Conservation (phyloP, 1,140 invertebrate species). For the Pseudomyrmex flavicornis region DNA sequence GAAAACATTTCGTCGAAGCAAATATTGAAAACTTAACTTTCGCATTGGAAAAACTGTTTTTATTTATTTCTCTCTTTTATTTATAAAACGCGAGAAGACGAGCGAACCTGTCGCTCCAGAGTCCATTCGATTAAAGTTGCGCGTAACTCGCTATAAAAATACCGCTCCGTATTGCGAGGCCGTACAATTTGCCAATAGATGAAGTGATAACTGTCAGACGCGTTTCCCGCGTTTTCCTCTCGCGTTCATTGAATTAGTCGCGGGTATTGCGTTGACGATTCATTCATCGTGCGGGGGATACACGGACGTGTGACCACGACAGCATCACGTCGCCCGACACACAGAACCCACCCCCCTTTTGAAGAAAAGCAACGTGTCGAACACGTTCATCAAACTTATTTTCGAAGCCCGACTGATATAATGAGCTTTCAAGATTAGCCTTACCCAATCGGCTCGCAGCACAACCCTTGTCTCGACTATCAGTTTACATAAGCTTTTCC, state of each 20-base stretch:
- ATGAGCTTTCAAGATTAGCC: conserved; percentile 50
- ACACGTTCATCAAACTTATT: conserved; percentile 3
- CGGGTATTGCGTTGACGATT: neutral
- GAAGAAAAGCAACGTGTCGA: neutral
- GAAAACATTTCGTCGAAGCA: neutral
- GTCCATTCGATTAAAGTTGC: neutral
- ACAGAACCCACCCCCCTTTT: neutral
- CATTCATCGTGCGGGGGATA: neutral
- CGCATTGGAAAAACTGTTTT: neutral
- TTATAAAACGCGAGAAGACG: neutral
- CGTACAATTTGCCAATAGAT: conserved; percentile 27
- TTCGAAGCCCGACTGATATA: conserved; percentile 44
- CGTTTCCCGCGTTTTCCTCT: conserved; percentile 12
- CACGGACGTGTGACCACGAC: neutral
- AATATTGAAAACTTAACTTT: neutral
- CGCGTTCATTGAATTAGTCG: conserved; percentile 9
- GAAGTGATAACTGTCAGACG: neutral
- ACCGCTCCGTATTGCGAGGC: neutral
- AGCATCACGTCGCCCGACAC: no score
- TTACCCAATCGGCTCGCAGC: conserved; percentile 10
- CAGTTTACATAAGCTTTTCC: conserved; percentile 44
- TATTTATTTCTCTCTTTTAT: neutral
- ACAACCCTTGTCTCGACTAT: conserved; percentile 13
- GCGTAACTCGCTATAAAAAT: neutral
- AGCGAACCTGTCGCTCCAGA: neutral